A percentile compares a stretch with the other conserved stretches of the same genome.
Evolutionary conservation across 2,113 vertebrate species (phyloP).

Genomic region (Chaetops frenatus): DNA sequence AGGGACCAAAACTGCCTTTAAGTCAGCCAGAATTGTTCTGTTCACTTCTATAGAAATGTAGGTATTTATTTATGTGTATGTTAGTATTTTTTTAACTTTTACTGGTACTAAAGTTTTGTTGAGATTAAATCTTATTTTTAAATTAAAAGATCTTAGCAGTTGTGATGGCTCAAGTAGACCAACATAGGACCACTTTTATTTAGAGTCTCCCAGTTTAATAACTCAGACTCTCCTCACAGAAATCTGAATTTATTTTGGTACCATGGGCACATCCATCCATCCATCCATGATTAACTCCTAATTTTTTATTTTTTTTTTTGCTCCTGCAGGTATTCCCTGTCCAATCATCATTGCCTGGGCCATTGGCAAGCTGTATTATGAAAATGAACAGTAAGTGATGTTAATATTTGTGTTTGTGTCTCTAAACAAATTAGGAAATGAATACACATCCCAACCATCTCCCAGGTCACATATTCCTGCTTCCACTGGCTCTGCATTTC

Average conservation of each 20-base stretch:
- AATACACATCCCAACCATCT: too few species aligned
- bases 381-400: slow-evolving; percentile 89
- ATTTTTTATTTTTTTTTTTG: background rate
- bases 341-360: slow-evolving; percentile 92
- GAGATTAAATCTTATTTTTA: background rate
- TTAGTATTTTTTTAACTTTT: background rate
- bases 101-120: background rate
- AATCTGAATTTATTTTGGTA: background rate
- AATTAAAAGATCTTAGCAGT: background rate
- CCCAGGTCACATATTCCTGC: background rate
- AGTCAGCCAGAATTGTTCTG: background rate
- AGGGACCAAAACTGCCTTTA: background rate
- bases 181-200: background rate
- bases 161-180: background rate
- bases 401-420: background rate
- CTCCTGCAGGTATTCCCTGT: slow-evolving; percentile 83
- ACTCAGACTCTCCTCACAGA: background rate
- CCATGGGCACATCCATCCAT: background rate
- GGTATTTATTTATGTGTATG: rapidly evolving
- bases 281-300: background rate
- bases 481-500: background rate
- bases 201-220: background rate
- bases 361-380: slow-evolving; percentile 86
- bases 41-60: background rate
- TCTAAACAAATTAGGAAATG: background rate